A percentile compares a stretch with the other conserved stretches of the same genome.
These are phyloP conservation scores for Myopa tessellatipennis DNA, from an alignment of 2,888 invertebrate genomes.

Conservation along the genomic window DNA sequence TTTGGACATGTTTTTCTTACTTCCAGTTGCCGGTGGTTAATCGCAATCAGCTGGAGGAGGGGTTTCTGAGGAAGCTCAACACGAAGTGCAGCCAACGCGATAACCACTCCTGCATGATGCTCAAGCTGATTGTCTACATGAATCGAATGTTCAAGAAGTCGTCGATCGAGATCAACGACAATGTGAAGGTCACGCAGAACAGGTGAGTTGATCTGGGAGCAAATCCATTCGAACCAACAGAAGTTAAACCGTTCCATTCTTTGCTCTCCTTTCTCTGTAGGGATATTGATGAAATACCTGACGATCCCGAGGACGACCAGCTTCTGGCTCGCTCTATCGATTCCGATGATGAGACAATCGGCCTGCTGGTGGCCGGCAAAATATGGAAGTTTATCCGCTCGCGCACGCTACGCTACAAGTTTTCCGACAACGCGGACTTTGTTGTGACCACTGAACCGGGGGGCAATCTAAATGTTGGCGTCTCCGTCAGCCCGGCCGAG, in stretches of 20 bases:
- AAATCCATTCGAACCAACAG: too few species aligned
- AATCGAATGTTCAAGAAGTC: slow-evolving; percentile 84
- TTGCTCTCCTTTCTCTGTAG: slow-evolving; percentile 44
- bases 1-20: too few species aligned
- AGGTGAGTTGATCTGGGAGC: slow-evolving; percentile 66
- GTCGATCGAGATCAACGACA: slow-evolving; percentile 80
- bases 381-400: slow-evolving; percentile 81
- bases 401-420: slow-evolving; percentile 81
- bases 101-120: slow-evolving; percentile 84
- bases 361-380: slow-evolving; percentile 78
- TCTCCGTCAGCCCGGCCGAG: slow-evolving; percentile 76
- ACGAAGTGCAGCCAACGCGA: slow-evolving; percentile 82
- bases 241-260: background rate
- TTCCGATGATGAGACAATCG: slow-evolving; percentile 74
- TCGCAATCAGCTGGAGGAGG: slow-evolving; percentile 73
- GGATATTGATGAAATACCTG: slow-evolving; percentile 59
- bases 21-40: slow-evolving; percentile 68
- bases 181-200: slow-evolving; percentile 81
- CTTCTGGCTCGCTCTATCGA: slow-evolving; percentile 69
- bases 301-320: slow-evolving; percentile 72
- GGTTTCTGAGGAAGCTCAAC: slow-evolving; percentile 79
- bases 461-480: slow-evolving; percentile 72
- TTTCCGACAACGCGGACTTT: slow-evolving; percentile 82
- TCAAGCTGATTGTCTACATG: slow-evolving; percentile 84
- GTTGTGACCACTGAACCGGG: slow-evolving; percentile 78